Base-by-base conservation (phyloP, 2,888 invertebrate species). In the Eupithecia pulchellata region DNA sequence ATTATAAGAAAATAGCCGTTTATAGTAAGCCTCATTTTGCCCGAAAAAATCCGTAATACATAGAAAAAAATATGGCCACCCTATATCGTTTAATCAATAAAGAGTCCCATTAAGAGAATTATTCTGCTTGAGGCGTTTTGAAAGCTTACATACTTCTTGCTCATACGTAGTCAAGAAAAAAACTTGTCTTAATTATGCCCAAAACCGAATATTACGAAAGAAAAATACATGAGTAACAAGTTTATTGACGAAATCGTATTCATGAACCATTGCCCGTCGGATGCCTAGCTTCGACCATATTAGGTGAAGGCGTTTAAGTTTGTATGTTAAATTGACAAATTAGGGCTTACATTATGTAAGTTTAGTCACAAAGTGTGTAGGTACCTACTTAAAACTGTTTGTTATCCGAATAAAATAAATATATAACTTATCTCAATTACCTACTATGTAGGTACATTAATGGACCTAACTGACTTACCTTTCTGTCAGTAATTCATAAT, bases 131-230 rank as follows among this genome's bases (percentile, higher is more conserved):
- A 20, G 42, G 42, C 20, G 20, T 47, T 47, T 47, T 4, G 42
- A 47, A 20, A 47, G 52, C 52, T 4, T 20, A 47, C 52, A 25
- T 25, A 25, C 52, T 13, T 25, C 20, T 25, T 52, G 52, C 47
- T 47, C 20, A 20, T 47, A 47, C 52, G 20, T 25, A 52, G 52
- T 25, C 52, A 9, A 25, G 2, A 52, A 20, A 52, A 25, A 52
- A 42, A 52, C 52, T 25, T 20, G 52, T 52, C 52, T 52, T 52
- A 52, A 52, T 52, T 52, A 52, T 52, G 52, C 13, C 52, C 52
- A 52, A 52, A 25, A 52, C 52, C 11, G 4, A 20, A 25, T 52
- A 13, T 52, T 52, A 52, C 52, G 25, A 52, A 52, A 52, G 52
- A 52, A 6, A 8, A 52, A 52, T 25, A 52, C 20, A 52, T 52